Conservation (phyloP, 2,113 vertebrate genomes). For the Barnardius zonarius region DNA sequence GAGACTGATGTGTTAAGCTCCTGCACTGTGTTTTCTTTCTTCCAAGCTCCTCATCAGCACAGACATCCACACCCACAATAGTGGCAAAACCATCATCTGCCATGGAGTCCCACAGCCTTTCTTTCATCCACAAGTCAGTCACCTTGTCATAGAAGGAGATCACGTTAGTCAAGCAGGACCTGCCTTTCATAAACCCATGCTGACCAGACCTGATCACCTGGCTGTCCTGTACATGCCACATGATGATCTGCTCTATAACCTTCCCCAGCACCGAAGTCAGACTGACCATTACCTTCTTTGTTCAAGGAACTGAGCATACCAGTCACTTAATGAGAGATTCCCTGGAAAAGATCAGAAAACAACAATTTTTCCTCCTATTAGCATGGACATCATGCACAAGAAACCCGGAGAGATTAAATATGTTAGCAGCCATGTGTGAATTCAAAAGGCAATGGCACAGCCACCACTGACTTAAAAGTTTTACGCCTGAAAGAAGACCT, state of each 20-base stretch:
- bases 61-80: background rate
- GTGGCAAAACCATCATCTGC: background rate
- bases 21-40: background rate
- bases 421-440: background rate
- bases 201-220: background rate
- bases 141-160: background rate
- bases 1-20: background rate
- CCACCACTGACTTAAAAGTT: background rate
- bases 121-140: background rate
- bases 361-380: background rate
- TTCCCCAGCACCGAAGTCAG: background rate
- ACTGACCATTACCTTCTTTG: background rate
- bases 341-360: background rate
- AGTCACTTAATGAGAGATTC: background rate
- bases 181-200: background rate
- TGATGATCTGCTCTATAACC: background rate
- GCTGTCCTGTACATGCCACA: accelerated
- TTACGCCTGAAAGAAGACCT: background rate
- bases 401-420: background rate
- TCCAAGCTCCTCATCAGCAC: background rate
- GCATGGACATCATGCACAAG: background rate
- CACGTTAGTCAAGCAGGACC: background rate
- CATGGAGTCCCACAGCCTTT: background rate
- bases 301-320: background rate
- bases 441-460: background rate